Evolutionary conservation across 2,113 vertebrate species (phyloP), one percentile per base, ranked within the genome.

Genomic region (Notiomystis cincta): DNA sequence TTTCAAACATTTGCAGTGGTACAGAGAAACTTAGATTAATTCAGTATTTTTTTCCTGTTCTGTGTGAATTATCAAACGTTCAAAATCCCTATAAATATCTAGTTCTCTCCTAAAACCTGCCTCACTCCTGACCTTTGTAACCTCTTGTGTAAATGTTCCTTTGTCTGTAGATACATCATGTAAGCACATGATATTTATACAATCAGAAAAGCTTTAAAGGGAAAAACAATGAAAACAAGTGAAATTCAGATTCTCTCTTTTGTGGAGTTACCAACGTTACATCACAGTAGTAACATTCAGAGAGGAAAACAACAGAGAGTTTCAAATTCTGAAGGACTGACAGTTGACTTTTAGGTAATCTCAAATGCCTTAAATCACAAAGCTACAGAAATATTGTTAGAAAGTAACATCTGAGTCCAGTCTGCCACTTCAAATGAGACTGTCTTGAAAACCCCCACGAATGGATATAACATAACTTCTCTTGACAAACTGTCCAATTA

Each of bases 391-490:
- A 60, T 2, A 4, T 7, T 75, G 9, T 35, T 75, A 19, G 15
- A n/a, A 67, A 82, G 20, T 12, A 72, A 82, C 11, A 31, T 44
- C 44, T 56, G 9, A 64, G 24, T 48, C 27, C 62, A 76, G 21
- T 3, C 21, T 75, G 13, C 4, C 30, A 10, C 45, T 82, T 58
- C n/a, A 87, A 33, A 70, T 11, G 5, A 10, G 11, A 53, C 9
- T 10, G 4, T 42, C 53, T 51, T 53, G 22, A 76, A 90, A 80
- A 76, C 4, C 13, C n/a, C 8, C 22, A 30, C 0, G 0, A 69
- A 76, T 13, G 3, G 13, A 10, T 35, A 8, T 11, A 64, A 23
- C 6, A 25, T 4, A 62, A 28, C 7, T 56, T 82, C n/a, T 60
- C 58, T 66, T 33, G 48, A 80, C 18, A 65, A 87, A 60, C 16